These are phyloP conservation scores for Xiphydria camelus DNA, from an alignment of 2,888 invertebrate genomes.

Conservation along the genomic window DNA sequence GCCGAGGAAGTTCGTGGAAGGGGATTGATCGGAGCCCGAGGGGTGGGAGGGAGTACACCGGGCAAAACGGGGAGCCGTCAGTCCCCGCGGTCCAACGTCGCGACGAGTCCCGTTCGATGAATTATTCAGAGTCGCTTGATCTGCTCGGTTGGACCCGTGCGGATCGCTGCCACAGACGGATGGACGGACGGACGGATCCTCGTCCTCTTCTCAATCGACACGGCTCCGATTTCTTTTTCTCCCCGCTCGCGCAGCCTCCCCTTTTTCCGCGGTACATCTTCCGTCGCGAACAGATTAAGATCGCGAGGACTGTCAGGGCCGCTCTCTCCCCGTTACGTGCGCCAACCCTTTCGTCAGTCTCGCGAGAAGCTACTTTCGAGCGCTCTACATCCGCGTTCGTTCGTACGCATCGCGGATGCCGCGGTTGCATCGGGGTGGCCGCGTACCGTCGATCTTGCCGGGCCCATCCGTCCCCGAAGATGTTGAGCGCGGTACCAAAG, in stretches of 20 bases:
- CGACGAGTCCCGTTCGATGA: slow-evolving; percentile 39
- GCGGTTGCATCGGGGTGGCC: too few relatives aligned
- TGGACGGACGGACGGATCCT: slow-evolving; percentile 42
- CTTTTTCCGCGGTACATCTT: too few relatives aligned
- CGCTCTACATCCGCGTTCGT: too few relatives aligned
- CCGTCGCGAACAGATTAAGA: slow-evolving; percentile 45
- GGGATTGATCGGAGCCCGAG: too few relatives aligned
- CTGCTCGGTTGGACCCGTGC: slow-evolving; percentile 33
- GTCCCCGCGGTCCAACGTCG: slow-evolving; percentile 16
- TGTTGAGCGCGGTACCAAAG: too few relatives aligned
- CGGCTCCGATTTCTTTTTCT: slow-evolving; percentile 26
- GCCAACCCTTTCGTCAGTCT: slow-evolving; percentile 18
- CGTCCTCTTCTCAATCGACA: slow-evolving; percentile 44
- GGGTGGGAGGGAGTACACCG: too few relatives aligned
- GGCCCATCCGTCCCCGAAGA: too few relatives aligned
- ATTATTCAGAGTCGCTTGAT: slow-evolving; percentile 52
- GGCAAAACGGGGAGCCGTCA: slow-evolving; percentile 27
- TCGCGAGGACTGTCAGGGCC: slow-evolving; percentile 48
- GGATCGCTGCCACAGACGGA: slow-evolving; percentile 21
- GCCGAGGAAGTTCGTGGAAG: too few relatives aligned
- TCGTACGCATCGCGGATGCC: too few relatives aligned
- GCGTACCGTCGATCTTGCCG: too few relatives aligned
- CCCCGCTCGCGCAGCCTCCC: too few relatives aligned
- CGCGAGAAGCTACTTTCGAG: too few relatives aligned
- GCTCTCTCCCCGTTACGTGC: slow-evolving; percentile 6